Base-by-base conservation (phyloP, 2,888 invertebrate species). In the Phengaris alcon region DNA sequence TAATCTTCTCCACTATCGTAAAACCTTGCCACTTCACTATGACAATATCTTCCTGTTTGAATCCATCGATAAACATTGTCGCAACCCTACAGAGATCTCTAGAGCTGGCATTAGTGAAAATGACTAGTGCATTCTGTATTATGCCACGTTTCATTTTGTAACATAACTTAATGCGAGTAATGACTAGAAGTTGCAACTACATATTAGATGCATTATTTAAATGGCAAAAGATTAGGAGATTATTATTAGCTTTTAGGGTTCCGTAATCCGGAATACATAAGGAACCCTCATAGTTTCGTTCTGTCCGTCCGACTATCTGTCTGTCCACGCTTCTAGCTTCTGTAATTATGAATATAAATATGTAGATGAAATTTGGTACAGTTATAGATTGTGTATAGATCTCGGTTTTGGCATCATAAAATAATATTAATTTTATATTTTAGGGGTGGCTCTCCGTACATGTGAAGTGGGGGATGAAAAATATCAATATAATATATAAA, bases 41-140 rank as follows among this genome's bases (percentile, higher is more conserved):
- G n/a, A 6, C n/a, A 1, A 59, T 12, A 6, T 12, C 35, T 64
- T 64, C 35, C 64, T 64, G 22, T 64, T 64, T 64, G 4, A 52
- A 52, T 52, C 6, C 35, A 64, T 35, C 64, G 64, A 64, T 64
- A 64, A 35, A 13, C 44, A 64, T 9, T 35, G 35, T 64, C 35
- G 35, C 64, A 64, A 12, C 64, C 64, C 44, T 44, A 44, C 35
- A 6, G 44, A 44, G 64, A 44, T 35, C 64, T 64, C 22, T 22
- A 12, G 22, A 64, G 64, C 35, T 72, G 64, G n/a, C 74, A 74
- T 75, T 75, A 75, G 73, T 76, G 75, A 76, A 59, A 73, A 51
- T 75, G 75, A 75, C 70, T 75, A 64, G 73, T 72, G 55, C 15
- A 22, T 69, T 68, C 35, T 73, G 48, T 22, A 68, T 70, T 70